Base-by-base conservation (phyloP, 1,140 invertebrate species). In the Himalopsyche phryganea region DNA sequence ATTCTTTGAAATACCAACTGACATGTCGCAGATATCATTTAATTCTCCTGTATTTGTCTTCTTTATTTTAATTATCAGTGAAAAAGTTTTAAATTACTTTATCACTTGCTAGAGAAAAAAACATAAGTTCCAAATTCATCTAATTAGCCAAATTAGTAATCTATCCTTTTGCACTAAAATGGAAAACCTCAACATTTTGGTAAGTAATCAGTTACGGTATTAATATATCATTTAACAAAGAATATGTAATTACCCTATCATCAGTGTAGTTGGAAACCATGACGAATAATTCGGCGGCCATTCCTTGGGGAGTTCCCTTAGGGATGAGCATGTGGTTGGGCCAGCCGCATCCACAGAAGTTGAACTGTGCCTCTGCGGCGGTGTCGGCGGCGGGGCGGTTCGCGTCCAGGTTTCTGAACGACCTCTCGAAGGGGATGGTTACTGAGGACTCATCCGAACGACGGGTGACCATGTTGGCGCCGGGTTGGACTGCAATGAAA, bases 261-360 rank as follows among this genome's bases (percentile, higher is more conserved):
- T 82, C 79, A 10, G 77, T 75, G 67, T 84, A 88, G 72, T 92
- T 84, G 19, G 90, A 88, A 11, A 92, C 76, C 88, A 92, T 92
- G 36, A 86, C 84, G 69, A 92, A 93, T 2, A 93, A 69, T 50
- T 89, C 82, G 67, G 85, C 84, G 0, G 75, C 71, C 67, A 83
- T 83, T 14, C 90, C 91, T 53, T 81, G 79, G 1, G 78, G 69
- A 2, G 71, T 83, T 18, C 91, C 91, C 71, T 86, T 88, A 0
- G 90, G 86, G 18, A 91, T 69, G 1, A 94, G 77, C 85, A 93
- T 84, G 68, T 94, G 89, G 42, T 91, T 83, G 1, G 91, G 91
- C 90, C 90, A 92, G 41, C 91, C 91, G 69, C 90, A 93, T 32
- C 90, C 89, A 71, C 91, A 92, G 79, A 88, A 89, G 69, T 88